A percentile compares a stretch with the other conserved stretches of the same genome.
phyloP scores from a whole-genome alignment of 2,113 vertebrate genomes.

The Paralichthys olivaceus region DNA sequence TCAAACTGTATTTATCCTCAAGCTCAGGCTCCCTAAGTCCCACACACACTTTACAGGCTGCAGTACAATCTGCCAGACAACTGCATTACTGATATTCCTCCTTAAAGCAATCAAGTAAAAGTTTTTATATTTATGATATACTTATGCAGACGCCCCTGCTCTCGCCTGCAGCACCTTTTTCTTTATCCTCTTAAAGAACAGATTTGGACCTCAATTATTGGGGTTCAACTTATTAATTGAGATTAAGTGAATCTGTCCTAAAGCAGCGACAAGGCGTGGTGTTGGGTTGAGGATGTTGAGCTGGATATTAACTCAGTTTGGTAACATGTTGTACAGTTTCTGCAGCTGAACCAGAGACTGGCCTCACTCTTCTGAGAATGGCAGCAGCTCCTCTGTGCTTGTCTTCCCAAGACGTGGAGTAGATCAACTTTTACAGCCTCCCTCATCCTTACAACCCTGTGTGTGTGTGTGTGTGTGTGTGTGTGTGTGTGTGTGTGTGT shows the following conservation, averaged over 20 bases:
- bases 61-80: slow-evolving; percentile 10
- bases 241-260: too few relatives aligned
- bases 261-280: neutral
- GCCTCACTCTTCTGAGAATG: neutral
- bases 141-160: neutral
- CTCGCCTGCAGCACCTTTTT: neutral
- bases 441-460: slow-evolving; percentile 2
- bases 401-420: slow-evolving; percentile 10
- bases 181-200: neutral
- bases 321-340: neutral
- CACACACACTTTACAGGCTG: neutral
- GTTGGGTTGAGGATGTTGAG: neutral
- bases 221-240: too few relatives aligned
- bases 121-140: neutral
- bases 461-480: slow-evolving; percentile 3
- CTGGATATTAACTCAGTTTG: neutral
- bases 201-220: slow-evolving; percentile 8
- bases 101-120: slow-evolving; percentile 3
- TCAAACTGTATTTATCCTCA: neutral
- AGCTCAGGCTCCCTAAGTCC: neutral
- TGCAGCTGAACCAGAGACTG: neutral
- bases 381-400: slow-evolving; percentile 1
- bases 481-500: slow-evolving; percentile 5
- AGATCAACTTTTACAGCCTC: slow-evolving; percentile 29
- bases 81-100: neutral